A percentile compares a stretch with the other conserved stretches of the same genome.
These are phyloP conservation scores for Neria commutata DNA, from an alignment of 2,888 invertebrate species.

Conservation along the genomic window DNA sequence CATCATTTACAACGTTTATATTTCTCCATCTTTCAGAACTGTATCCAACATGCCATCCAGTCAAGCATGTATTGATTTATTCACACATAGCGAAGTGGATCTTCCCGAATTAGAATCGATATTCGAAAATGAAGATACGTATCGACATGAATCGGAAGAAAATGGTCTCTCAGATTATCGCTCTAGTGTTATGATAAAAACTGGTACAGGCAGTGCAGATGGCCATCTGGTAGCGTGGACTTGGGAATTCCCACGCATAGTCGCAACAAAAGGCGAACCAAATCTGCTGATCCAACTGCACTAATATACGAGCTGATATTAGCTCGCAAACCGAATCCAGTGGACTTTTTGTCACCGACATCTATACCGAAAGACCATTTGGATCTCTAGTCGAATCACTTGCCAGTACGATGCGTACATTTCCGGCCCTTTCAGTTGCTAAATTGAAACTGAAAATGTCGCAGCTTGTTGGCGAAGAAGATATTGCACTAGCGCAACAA, in stretches of 20 bases:
- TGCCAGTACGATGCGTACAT: constrained; percentile 3
- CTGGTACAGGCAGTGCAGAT: neutral
- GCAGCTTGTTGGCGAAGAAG: constrained; percentile 10
- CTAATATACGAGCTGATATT: too few species aligned
- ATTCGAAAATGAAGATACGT: constrained; percentile 4
- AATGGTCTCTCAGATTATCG: constrained; percentile 2
- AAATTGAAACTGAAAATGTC: constrained; percentile 11
- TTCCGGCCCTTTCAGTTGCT: too few species aligned
- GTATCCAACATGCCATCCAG: constrained; percentile 6
- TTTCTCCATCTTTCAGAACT: too few species aligned
- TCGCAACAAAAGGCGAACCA: constrained; percentile 8
- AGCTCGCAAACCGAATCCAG: too few species aligned
- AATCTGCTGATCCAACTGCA: too few species aligned
- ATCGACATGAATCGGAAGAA: too few species aligned
- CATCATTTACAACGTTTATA: too few species aligned
- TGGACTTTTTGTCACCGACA: too few species aligned
- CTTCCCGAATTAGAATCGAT: constrained; percentile 7
- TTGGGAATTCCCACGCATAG: constrained; percentile 6
- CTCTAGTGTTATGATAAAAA: neutral
- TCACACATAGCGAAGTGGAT: neutral
- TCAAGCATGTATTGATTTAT: constrained; percentile 11
- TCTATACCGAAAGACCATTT: too few species aligned
- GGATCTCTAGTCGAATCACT: constrained; percentile 3
- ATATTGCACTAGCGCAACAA: constrained; percentile 10
- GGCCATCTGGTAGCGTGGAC: too few species aligned